These are phyloP conservation scores for Athrips mouffetella DNA, from an alignment of 2,888 invertebrate genomes.

Conservation along the genomic window DNA sequence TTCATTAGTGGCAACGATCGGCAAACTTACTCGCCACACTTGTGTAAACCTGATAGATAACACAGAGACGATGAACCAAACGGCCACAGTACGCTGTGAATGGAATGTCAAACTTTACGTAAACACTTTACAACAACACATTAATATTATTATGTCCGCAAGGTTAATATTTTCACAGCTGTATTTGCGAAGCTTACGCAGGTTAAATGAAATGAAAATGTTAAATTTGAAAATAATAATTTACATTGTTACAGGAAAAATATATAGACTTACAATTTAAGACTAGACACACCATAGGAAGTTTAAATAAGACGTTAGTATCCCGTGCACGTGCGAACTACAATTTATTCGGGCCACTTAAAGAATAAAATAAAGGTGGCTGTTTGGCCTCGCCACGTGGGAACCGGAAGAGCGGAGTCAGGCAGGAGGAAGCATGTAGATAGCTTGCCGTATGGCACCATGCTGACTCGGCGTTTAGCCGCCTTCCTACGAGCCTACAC, in stretches of 20 bases:
- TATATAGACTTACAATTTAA: slow-evolving; percentile 11
- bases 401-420: slow-evolving; percentile 52
- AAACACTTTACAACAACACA: background rate
- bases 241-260: slow-evolving; percentile 2
- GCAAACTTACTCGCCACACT: slow-evolving; percentile 29
- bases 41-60: slow-evolving; percentile 26
- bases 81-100: background rate
- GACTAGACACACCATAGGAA: slow-evolving; percentile 4
- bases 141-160: background rate
- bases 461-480: slow-evolving; percentile 50
- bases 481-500: slow-evolving; percentile 33
- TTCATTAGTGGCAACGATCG: slow-evolving; percentile 56
- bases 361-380: slow-evolving; percentile 57
- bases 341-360: slow-evolving; percentile 65
- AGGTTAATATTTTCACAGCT: no score
- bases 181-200: no score
- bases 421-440: slow-evolving; percentile 54
- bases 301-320: slow-evolving; percentile 43
- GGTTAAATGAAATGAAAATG: no score
- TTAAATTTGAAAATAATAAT: no score
- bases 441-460: slow-evolving; percentile 49
- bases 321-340: slow-evolving; percentile 58
- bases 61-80: slow-evolving; percentile 19
- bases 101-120: background rate
- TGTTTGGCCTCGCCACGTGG: slow-evolving; percentile 59